Percentiles rank a stretch among this genome's conserved stretches.
Conservation (phyloP, 2,888 invertebrate species). For the Cheilosia scutellata region DNA sequence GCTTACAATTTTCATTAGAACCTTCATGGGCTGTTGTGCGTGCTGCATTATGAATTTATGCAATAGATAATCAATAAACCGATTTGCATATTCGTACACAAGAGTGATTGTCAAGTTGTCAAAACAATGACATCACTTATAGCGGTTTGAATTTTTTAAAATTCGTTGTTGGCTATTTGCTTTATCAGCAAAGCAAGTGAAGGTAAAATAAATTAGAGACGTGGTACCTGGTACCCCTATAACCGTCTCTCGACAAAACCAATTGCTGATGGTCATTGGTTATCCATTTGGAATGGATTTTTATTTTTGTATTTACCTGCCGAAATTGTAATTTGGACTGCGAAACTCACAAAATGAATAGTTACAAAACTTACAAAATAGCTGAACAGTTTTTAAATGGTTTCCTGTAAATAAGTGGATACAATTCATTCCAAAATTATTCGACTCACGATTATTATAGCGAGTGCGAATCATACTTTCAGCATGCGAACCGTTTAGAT, state of each 20-base stretch:
- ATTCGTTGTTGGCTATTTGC: background rate
- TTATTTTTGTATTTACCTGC: background rate
- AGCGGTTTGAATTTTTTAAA: background rate
- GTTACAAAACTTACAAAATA: background rate
- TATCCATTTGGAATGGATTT: background rate
- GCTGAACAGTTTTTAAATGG: no score
- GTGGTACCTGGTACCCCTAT: background rate
- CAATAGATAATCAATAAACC: constrained; percentile 38
- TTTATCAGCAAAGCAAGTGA: background rate
- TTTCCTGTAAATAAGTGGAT: no score
- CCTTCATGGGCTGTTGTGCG: constrained; percentile 33
- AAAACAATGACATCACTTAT: constrained; percentile 20
- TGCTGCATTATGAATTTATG: constrained; percentile 52
- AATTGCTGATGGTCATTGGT: background rate
- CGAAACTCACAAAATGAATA: background rate
- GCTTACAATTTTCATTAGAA: constrained; percentile 41
- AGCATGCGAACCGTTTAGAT: no score
- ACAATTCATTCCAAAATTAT: no score
- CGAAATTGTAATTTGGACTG: constrained; percentile 1
- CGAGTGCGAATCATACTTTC: no score
- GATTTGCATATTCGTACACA: constrained; percentile 45
- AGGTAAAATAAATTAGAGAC: background rate
- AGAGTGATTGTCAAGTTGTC: constrained; percentile 1
- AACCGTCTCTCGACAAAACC: background rate
- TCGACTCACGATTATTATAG: no score